Evolutionary conservation across 1,140 invertebrate genomes (phyloP), one percentile per base, ranked within the genome.

Genomic region (Scaptomyza graminum): DNA sequence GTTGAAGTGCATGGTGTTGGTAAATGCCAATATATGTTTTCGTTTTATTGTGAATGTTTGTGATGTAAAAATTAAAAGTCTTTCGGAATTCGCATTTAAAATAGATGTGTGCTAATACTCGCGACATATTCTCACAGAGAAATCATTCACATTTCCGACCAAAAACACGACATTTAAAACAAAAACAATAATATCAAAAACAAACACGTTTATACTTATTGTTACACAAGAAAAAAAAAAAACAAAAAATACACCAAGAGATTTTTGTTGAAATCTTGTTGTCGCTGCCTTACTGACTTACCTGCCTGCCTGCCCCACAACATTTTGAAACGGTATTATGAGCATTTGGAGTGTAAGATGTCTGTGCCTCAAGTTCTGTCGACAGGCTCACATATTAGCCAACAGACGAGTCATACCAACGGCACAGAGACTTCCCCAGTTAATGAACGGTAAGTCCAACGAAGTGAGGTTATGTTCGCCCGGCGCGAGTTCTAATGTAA

Each of bases 351-450:
- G 67, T 49, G 71, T 90, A 16, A 60, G 66, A 57, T 72, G 69
- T 63, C 65, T 82, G 39, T 74, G 74, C 64, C 54, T 76, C 49
- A 81, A 71, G 65, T 83, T 89, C 59, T 77, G 85, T 52, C 79
- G 81, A 34, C 88, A 82, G 74, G 89, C 89, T 9, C 72, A 85
- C 43, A 76, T 90, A 44, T 70, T 90, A 41, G 80, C 88, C 61
- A 75, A 76, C 60, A 68, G 64, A 44, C 71, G 72, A 43, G 16
- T 68, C 16, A 6, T 83, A 34, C 47, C 68, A 2, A 50, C 75
- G 7, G 31, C 41, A 37, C 64, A 60, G 9, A 61, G 69, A 34
- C 41, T 59, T 15, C 56, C 64, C 22, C 46, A 65, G 12, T 46
- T 66, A 52, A 41, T 9, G 22, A 74, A 69, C 44, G 83, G 83